Base-by-base conservation (phyloP, 1,140 invertebrate species). In the Chrysomallon squamiferum region DNA sequence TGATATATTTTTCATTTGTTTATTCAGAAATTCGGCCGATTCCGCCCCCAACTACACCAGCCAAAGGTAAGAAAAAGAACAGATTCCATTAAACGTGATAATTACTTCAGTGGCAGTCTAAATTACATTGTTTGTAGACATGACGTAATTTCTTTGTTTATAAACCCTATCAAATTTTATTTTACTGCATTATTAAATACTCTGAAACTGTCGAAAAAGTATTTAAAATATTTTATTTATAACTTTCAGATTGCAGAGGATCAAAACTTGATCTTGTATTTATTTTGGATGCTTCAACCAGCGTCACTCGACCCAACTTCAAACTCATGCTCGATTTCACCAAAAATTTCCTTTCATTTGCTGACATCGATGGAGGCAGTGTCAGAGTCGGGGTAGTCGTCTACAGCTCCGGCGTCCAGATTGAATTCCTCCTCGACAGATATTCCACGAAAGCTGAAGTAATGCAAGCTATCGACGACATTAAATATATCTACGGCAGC, bases 261-360 rank as follows among this genome's bases (percentile, higher is more conserved):
- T 47, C 70, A 11, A 35, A 71, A 22, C 49, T 71, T 20, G 80
- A 81, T 58, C 54, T 82, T 1, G 72, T 78, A 1, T 76, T 82
- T 62, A 60, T 80, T 13, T 49, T 82, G 59, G 80, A 82, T 58
- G 71, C 78, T 18, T 82, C 80, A 1, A 74, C 73, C 18, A 82
- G 78, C 54, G 76, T 82, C 11, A 64, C 61, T 27, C 54, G 69
- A 43, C 32, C 50, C 9, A 78, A 80, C 65, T 79, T 76, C 43
- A 20, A 73, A 35, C 58, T 70, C 41, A 72, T 78, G 71, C 49
- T 77, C 15, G 67, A 73, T 49, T 80, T 79, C 61, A 52, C 68
- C 41, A 77, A 74, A 47, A 56, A 73, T 25, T 75, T 79, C 47
- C 43, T 76, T 22, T 33, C 20, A 4, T 56, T 38, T 20, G 68